Conservation (phyloP, 2,888 invertebrate genomes). For the Cataglyphis livida region DNA sequence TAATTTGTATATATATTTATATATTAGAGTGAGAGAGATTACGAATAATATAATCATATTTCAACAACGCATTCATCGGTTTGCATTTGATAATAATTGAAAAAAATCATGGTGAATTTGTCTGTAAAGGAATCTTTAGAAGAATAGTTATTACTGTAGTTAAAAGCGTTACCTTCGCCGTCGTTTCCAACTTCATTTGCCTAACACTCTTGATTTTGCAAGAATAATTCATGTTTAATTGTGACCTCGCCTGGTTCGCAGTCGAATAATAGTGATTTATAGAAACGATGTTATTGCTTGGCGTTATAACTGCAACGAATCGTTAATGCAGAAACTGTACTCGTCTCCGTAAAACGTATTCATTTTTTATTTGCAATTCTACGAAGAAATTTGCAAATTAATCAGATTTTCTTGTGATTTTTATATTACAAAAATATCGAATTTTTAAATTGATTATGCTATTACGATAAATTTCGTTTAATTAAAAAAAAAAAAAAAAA, state of each 20-base stretch:
- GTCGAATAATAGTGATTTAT: conserved; percentile 79
- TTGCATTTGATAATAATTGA: conserved; percentile 24
- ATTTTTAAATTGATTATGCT: neutral
- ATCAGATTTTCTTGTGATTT: conserved; percentile 1
- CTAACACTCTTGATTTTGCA: conserved; percentile 53
- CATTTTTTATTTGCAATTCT: conserved; percentile 55
- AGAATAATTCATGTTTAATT: conserved; percentile 72
- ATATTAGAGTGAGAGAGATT: neutral
- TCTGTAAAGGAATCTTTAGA: conserved; percentile 14
- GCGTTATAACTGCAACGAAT: conserved; percentile 24
- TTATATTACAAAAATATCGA: neutral
- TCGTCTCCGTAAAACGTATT: neutral
- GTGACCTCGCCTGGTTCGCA: conserved; percentile 71
- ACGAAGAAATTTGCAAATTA: neutral
- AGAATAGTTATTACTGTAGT: conserved; percentile 2
- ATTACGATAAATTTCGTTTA: neutral
- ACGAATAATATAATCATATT: neutral
- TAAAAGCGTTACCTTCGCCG: conserved; percentile 6
- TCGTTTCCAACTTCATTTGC: conserved; percentile 33
- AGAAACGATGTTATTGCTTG: conserved; percentile 58
- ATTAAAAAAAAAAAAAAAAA: too few relatives aligned
- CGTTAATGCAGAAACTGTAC: conserved; percentile 26
- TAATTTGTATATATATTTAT: neutral
- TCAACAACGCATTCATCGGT: neutral
- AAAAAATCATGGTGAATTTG: conserved; percentile 18